Evolutionary conservation across 2,113 vertebrate genomes (phyloP), one percentile per base, ranked within the genome.

Genomic region (Symphodus melops): DNA sequence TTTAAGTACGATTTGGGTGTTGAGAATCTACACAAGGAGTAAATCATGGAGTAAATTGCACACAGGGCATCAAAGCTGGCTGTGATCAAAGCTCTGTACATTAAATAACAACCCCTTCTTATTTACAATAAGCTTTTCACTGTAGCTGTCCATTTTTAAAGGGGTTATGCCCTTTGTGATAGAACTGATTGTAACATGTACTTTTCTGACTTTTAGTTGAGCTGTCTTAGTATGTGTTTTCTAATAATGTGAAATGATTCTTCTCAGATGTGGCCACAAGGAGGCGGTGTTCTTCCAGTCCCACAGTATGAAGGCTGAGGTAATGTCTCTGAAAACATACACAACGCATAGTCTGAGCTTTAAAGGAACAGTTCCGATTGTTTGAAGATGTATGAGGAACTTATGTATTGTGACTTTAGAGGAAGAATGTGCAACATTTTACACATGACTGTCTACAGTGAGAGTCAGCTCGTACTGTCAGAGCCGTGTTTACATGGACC

Each of bases 261-360:
- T 82, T 84, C 68, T 46, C 64, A 98, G 96, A 82, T 98, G 96
- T 20, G 97, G 97, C 48, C 97, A 98, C 94, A 98, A 98, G 92
- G 97, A 98, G 89, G 96, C 96, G 3, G 96, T 98, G 63, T 98
- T 98, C 71, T 98, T 98, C 93, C 97, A 98, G 90, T 98, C 97
- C 0, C 97, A 98, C 92, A 98, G 97, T 81, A 96, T 97, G 84
- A 95, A 96, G 62, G 96, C 97, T 2, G 96, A 98, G 96, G 97
- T 98, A 92, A 85, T 23, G 3, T 48, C 70, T 66, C 12, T 1
- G 5, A 44, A 14, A 13, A 13, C 12, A 12, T 21, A 21, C 39
- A 57, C 16, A 8, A 10, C 9, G 2, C 12, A 36, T 62, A 2
- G 49, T 9, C 16, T 54, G 19, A n/a, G 6, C 7, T 17, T 48